These are phyloP conservation scores for Drosophila sp. DNA, from an alignment of 1,140 invertebrate species.

Conservation along the genomic window DNA sequence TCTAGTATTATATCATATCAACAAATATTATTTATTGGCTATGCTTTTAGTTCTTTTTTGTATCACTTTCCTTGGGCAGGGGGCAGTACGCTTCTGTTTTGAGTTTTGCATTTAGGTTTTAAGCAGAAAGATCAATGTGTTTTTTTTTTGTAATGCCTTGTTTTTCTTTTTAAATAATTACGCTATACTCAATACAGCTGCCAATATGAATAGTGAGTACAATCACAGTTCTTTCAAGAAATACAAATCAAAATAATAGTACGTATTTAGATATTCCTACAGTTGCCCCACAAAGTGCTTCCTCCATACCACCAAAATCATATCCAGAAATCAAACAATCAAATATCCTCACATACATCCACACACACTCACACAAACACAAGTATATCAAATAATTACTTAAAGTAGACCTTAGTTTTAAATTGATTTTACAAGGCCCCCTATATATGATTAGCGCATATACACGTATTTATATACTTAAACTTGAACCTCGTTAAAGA, in stretches of 20 bases:
- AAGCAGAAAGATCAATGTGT: slow-evolving; percentile 28
- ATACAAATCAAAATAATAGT: slow-evolving; percentile 54
- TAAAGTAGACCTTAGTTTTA: slow-evolving; percentile 73
- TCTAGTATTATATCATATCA: slow-evolving; percentile 49
- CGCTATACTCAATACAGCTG: slow-evolving; percentile 62
- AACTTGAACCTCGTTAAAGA: slow-evolving; percentile 43
- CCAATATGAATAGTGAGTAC: slow-evolving; percentile 52
- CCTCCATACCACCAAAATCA: slow-evolving; percentile 62
- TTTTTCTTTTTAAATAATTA: slow-evolving; percentile 7
- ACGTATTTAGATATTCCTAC: slow-evolving; percentile 62
- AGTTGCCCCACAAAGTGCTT: slow-evolving; percentile 72
- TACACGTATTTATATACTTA: slow-evolving; percentile 52
- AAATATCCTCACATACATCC: slow-evolving; percentile 26
- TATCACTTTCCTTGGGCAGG: slow-evolving; percentile 22
- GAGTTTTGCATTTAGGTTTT: slow-evolving; percentile 44
- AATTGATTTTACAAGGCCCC: slow-evolving; percentile 64
- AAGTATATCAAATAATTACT: slow-evolving; percentile 73
- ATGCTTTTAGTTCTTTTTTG: slow-evolving; percentile 14
- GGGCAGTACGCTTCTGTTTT: slow-evolving; percentile 36
- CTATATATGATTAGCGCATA: slow-evolving; percentile 57
- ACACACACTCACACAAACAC: slow-evolving; percentile 27
- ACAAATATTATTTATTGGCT: slow-evolving; percentile 13
- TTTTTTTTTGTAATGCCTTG: slow-evolving; percentile 26
- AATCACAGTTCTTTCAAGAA: slow-evolving; percentile 32
- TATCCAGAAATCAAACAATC: slow-evolving; percentile 47